Base-by-base conservation (phyloP, 2,797 vertebrate species). In the Amniataba percoides region DNA sequence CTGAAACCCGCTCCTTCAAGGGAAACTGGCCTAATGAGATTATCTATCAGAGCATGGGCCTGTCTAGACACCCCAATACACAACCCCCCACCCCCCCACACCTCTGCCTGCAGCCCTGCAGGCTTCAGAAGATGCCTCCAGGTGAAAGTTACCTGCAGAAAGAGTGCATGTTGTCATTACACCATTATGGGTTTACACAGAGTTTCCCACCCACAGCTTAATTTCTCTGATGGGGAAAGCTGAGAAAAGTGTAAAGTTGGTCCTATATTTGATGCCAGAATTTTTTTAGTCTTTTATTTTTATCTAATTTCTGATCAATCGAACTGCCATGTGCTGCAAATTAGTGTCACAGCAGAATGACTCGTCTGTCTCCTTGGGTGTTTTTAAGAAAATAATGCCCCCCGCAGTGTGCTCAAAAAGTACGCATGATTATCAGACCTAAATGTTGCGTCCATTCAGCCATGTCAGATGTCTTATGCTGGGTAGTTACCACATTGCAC, bases 61-160 rank as follows among this genome's bases (percentile, higher is more conserved):
- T 91, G 94, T 96, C 95, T 95, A 96, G 95, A 96, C 95, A 93
- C 77, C 80, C 88, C 89, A 96, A 96, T 96, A 95, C 95, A 94
- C 95, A 95, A 86, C 52, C 64, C 65, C 59, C 19, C 23, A 34
- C 66, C 1, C 34, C 49, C 1, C 16, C 31, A 21, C 31, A 40
- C 55, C 63, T 36, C 52, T 45, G 56, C 46, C 67, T 63, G 61
- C 62, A 68, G 61, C 42, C n/a, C 70, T 42, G 34, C 43, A 61
- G 60, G 21, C 76, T 16, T 11, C 77, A 58, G 15, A 39, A n/a
- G 31, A 85, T 23, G 86, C 63, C 91, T 90, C 58, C 89, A 92
- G 93, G 94, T 95, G 81, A 83, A 82, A 66, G 63, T 90, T 89
- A 95, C 93, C 94, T 95, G 88, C 71, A 80, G 73, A 81, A 80